phyloP scores from a whole-genome alignment of 2,888 invertebrate species.

The Caenorhabditis uteleia region DNA sequence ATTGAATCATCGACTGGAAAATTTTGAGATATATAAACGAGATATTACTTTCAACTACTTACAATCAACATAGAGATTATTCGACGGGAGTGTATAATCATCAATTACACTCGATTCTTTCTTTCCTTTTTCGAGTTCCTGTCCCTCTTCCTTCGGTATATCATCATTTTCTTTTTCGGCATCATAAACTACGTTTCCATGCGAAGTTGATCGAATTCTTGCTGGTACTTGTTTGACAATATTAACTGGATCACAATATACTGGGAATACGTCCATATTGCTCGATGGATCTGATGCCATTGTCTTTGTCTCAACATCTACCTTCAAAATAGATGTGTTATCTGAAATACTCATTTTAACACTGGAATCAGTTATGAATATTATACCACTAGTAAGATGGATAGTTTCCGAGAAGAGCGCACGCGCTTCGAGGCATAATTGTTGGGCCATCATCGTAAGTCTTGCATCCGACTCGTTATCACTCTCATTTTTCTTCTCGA shows the following conservation, averaged over 20 bases:
- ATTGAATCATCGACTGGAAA: slow-evolving; percentile 15
- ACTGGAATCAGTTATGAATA: no score
- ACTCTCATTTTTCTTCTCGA: slow-evolving; percentile 10
- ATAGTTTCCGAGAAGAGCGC: slow-evolving; percentile 37
- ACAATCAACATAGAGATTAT: not conserved
- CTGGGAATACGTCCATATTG: slow-evolving; percentile 18
- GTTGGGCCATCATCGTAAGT: slow-evolving; percentile 29
- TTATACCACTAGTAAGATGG: slow-evolving; percentile 13
- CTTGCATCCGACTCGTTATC: slow-evolving; percentile 7
- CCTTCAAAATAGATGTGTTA: no score
- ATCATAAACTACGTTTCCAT: slow-evolving; percentile 22
- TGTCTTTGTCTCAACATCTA: not conserved
- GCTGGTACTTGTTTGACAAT: not conserved
- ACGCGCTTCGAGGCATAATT: slow-evolving; percentile 26
- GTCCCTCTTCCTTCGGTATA: not conserved
- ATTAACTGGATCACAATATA: slow-evolving; percentile 22
- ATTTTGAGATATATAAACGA: no score
- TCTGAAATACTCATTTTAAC: no score
- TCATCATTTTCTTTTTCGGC: not conserved
- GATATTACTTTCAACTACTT: no score
- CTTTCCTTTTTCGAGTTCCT: not conserved
- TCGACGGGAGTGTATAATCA: slow-evolving; percentile 5
- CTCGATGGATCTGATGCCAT: slow-evolving; percentile 2
- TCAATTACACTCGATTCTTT: no score
- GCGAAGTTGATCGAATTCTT: not conserved